Evolutionary conservation across 2,797 vertebrate species (phyloP).

Genomic region (Pantherophis alleghaniensis): DNA sequence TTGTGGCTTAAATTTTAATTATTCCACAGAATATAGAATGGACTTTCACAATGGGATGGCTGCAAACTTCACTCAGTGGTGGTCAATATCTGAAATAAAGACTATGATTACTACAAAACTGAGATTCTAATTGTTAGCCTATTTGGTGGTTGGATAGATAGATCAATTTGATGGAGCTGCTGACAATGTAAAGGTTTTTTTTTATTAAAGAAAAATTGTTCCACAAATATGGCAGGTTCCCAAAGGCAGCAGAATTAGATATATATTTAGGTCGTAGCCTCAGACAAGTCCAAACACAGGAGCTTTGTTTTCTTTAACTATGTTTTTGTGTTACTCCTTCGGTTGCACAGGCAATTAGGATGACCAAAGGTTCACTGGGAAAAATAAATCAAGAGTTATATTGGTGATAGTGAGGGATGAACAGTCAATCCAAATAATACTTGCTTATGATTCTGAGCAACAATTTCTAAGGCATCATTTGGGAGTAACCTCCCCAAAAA

Average conservation of each 20-base stretch:
- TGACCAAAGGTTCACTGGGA: background rate
- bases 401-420: background rate
- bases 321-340: background rate
- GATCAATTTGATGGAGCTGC: background rate
- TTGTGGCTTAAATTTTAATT: background rate
- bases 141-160: background rate
- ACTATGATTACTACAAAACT: background rate
- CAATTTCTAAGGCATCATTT: background rate
- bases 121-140: background rate
- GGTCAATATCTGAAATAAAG: background rate
- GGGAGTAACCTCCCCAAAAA: background rate
- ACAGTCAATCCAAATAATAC: background rate
- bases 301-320: background rate
- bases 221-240: no score
- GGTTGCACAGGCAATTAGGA: no score
- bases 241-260: background rate
- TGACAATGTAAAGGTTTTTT: background rate
- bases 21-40: background rate
- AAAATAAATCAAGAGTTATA: background rate
- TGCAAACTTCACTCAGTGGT: background rate
- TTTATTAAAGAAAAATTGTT: background rate
- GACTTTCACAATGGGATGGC: background rate
- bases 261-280: background rate
- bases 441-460: background rate
- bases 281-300: background rate